Percentiles rank a stretch among this genome's conserved stretches.
phyloP scores from a whole-genome alignment of 2,113 vertebrate species.

The Osmerus mordax region DNA sequence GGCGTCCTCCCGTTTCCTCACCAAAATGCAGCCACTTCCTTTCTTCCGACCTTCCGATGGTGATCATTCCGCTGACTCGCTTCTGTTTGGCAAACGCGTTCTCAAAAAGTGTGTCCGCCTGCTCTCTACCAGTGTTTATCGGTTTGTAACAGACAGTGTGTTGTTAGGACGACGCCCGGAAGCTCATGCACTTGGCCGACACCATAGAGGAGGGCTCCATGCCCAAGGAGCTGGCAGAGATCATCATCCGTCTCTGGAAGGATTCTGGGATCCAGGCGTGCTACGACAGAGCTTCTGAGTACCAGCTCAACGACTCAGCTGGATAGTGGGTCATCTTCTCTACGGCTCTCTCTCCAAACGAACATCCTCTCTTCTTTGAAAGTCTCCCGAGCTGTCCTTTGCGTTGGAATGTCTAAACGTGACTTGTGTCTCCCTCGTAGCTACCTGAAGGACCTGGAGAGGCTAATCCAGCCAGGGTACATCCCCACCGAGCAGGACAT shows the following conservation, averaged over 20 bases:
- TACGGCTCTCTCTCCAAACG: neutral
- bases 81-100: too few species aligned
- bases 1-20: too few species aligned
- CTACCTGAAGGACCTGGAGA: conserved; percentile 90
- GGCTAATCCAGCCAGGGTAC: conserved; percentile 86
- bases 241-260: conserved; percentile 93
- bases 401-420: neutral
- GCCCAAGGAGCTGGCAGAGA: conserved; percentile 94
- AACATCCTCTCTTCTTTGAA: neutral
- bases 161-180: conserved; percentile 87
- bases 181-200: conserved; percentile 91
- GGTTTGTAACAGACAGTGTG: conserved; percentile 70
- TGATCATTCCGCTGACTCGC: too few species aligned
- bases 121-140: neutral
- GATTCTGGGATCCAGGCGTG: conserved; percentile 90
- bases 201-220: conserved; percentile 95
- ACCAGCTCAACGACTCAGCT: conserved; percentile 96
- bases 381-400: neutral
- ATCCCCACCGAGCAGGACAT: conserved; percentile 96
- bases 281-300: conserved; percentile 92
- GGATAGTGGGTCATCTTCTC: conserved; percentile 81
- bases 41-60: too few species aligned
- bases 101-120: too few species aligned
- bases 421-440: conserved; percentile 55
- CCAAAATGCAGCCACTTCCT: too few species aligned